Base-by-base conservation (phyloP, 2,797 vertebrate species). In the Premnoplex brunnescens region DNA sequence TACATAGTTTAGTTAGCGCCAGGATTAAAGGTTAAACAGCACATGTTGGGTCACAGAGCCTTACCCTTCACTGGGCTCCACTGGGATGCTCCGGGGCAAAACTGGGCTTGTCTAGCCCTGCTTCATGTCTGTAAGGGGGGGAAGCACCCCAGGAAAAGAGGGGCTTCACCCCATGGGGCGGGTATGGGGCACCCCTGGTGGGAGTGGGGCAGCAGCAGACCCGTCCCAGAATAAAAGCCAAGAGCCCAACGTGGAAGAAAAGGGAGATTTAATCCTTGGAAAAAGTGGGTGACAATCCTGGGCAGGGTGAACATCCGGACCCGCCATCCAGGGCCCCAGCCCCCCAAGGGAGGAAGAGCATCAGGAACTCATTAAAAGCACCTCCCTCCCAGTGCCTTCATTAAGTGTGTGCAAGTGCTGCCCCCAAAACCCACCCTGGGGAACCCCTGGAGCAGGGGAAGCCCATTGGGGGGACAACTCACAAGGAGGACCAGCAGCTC, bases 1-100 rank as follows among this genome's bases (percentile, higher is more conserved):
- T 91, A 95, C 17, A 93, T 93, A 96, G 79, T 93, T 85, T 36
- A 39, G 79, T 52, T 37, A 89, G 93, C 58, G 32, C 89, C 49
- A 51, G 87, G 94, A 91, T 93, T 91, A 82, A 93, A 78, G 21
- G 52, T 81, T 48, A 22, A 85, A 8, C 3, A 37, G 86, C 68
- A 41, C 17, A 3, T 54, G 77, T 76, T 19, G 32, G 71, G 18
- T 13, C 27, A 71, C 56, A 51, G 49, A 89, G 60, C 60, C 68
- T 54, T 37, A 8, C 71, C 58, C 78, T 80, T 2, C 10, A 1
- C 85, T 10, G 2, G 6, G 74, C 64, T 59, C 72, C 30, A 2
- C n/a, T 0, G 22, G 56, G 43, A 34, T 22, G 34, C 55, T 74
- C 54, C 3, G 0, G 18, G 4, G 7, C 1, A 10, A 28, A 56